Evolutionary conservation across 92 coral and sea anemone species (phyloP).

Genomic region (Parazoanthus darwini): DNA sequence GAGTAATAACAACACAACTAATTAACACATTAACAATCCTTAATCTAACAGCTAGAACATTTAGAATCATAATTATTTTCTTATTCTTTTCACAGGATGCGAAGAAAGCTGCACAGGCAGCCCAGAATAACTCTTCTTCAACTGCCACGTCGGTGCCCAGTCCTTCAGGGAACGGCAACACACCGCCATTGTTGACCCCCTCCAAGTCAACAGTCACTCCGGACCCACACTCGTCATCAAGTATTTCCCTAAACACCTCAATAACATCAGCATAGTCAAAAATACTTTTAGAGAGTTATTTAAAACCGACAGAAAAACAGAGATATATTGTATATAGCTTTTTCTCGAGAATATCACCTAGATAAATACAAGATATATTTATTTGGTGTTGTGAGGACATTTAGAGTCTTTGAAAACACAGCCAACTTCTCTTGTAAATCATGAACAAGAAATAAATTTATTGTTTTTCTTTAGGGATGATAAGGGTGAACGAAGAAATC

Average conservation of each 20-base stretch:
- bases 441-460: slow-evolving; percentile 9
- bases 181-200: neutral
- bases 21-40: too few relatives aligned
- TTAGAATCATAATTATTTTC: too few relatives aligned
- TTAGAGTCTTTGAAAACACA: slow-evolving; percentile 8
- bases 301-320: slow-evolving; percentile 17
- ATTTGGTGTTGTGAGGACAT: slow-evolving; percentile 38
- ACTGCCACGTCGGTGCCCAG: neutral
- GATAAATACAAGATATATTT: slow-evolving; percentile 43
- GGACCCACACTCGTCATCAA: slow-evolving; percentile 28
- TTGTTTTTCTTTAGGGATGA: slow-evolving; percentile 23
- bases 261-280: slow-evolving; percentile 30
- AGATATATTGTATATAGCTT: slow-evolving; percentile 45
- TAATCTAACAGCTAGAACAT: too few relatives aligned
- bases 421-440: slow-evolving; percentile 22
- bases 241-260: slow-evolving; percentile 39
- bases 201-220: slow-evolving; percentile 13
- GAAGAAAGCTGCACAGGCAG: slow-evolving; percentile 14
- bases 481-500: slow-evolving; percentile 2
- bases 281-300: slow-evolving; percentile 38
- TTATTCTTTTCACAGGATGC: slow-evolving; percentile 13
- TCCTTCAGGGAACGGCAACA: neutral
- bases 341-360: slow-evolving; percentile 38
- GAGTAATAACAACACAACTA: too few relatives aligned
- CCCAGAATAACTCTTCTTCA: slow-evolving; percentile 24